A percentile compares a stretch with the other conserved stretches of the same genome.
These are phyloP conservation scores for Cyrtonyx montezumae DNA, from an alignment of 2,113 vertebrate genomes.

Conservation along the genomic window DNA sequence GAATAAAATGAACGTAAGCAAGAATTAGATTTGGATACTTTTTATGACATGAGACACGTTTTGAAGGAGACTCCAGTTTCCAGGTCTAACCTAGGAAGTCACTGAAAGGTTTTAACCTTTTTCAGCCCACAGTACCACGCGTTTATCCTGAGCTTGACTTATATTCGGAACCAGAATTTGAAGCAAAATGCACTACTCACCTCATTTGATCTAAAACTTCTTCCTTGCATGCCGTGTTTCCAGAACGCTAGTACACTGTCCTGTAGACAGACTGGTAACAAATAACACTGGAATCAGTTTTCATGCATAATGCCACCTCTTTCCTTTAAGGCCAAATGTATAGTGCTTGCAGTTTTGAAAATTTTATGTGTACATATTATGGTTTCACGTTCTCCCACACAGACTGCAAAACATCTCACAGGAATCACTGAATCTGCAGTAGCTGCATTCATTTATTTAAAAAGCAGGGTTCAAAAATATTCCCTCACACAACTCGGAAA, in stretches of 20 bases:
- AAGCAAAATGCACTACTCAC: conserved; percentile 73
- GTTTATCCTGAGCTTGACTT: neutral
- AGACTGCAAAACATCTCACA: neutral
- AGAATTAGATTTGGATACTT: neutral
- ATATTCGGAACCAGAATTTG: neutral
- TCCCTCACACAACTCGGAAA: neutral
- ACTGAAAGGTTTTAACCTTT: neutral
- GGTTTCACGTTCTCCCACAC: neutral
- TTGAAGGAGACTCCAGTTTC: neutral
- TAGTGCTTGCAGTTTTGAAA: neutral
- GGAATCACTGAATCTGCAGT: neutral
- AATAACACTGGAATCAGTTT: conserved; percentile 36
- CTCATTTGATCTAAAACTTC: conserved; percentile 98
- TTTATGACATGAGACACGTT: neutral
- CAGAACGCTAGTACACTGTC: conserved; percentile 98
- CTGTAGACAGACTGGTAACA: conserved; percentile 91
- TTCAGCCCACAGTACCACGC: neutral
- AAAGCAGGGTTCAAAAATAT: neutral
- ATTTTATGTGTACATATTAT: neutral
- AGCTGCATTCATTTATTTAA: neutral
- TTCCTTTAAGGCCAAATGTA: neutral
- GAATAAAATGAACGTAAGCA: neutral
- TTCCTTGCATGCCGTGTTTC: conserved; percentile 98
- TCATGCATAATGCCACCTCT: neutral
- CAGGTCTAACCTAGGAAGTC: neutral